Conservation (phyloP, 2,888 invertebrate genomes). For the Limnephilus marmoratus region DNA sequence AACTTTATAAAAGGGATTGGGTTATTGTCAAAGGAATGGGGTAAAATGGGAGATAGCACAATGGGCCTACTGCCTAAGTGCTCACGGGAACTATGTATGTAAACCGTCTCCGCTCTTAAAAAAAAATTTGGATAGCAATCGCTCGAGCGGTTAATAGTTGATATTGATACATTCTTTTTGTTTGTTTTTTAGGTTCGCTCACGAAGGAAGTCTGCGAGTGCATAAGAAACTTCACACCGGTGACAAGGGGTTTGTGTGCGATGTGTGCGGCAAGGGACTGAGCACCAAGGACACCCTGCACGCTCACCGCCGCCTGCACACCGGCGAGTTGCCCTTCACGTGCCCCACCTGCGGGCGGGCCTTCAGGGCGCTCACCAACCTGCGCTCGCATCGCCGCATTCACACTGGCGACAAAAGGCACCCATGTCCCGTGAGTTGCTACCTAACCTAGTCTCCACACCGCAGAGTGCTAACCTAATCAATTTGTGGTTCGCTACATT, state of each 20-base stretch:
- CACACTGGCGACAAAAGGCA: constrained; percentile 62
- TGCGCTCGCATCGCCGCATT: constrained; percentile 60
- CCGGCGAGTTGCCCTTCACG: constrained; percentile 62
- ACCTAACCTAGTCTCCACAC: too few relatives aligned
- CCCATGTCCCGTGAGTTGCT: constrained; percentile 58
- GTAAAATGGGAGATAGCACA: too few relatives aligned
- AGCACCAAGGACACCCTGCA: constrained; percentile 62
- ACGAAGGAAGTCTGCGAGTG: constrained; percentile 46
- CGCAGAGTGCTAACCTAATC: too few relatives aligned
- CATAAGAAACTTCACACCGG: constrained; percentile 57
- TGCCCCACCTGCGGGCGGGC: constrained; percentile 60
- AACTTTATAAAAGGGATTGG: too few relatives aligned
- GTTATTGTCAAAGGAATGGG: too few relatives aligned
- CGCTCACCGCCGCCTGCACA: constrained; percentile 63
- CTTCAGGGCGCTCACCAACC: constrained; percentile 62
- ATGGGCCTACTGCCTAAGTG: too few relatives aligned
- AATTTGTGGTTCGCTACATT: too few relatives aligned
- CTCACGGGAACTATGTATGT: too few relatives aligned
- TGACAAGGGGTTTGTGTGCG: constrained; percentile 58
- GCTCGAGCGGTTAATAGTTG: too few relatives aligned
- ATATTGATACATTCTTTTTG: too few relatives aligned
- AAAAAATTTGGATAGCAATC: too few relatives aligned
- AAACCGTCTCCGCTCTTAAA: too few relatives aligned
- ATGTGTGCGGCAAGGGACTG: constrained; percentile 62
- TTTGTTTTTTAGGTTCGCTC: constrained; percentile 51